These are phyloP conservation scores for Oxycera nigricornis DNA, from an alignment of 2,888 invertebrate species.

Conservation along the genomic window DNA sequence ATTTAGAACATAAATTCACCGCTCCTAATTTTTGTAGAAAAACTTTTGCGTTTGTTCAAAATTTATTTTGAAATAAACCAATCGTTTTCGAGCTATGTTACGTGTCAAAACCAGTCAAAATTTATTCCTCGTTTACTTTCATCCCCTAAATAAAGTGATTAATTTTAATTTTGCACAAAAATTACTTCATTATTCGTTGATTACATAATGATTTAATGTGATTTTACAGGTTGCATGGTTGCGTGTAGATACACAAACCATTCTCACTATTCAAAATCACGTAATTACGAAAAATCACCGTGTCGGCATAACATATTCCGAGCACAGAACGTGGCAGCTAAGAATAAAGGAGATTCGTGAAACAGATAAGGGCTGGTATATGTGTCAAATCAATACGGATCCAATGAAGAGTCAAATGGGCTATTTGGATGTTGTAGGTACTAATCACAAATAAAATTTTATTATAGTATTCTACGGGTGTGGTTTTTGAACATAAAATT, in stretches of 20 bases:
- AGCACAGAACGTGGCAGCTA: slow-evolving; percentile 82
- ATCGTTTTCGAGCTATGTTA: no score
- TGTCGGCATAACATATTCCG: slow-evolving; percentile 79
- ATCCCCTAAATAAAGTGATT: no score
- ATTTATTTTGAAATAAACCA: no score
- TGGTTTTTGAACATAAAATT: neutral
- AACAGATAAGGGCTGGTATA: slow-evolving; percentile 78
- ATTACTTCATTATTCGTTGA: slow-evolving; percentile 33
- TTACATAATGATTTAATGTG: slow-evolving; percentile 38
- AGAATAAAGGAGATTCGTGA: slow-evolving; percentile 81
- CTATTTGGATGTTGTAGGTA: slow-evolving; percentile 87
- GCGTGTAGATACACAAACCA: slow-evolving; percentile 80
- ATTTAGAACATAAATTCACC: no score
- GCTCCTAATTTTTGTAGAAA: no score
- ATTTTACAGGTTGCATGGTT: slow-evolving; percentile 61
- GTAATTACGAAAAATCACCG: slow-evolving; percentile 91
- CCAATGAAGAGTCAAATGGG: slow-evolving; percentile 75
- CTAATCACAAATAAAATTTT: slow-evolving; percentile 51
- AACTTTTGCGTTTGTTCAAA: no score
- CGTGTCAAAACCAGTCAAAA: no score
- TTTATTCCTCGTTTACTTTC: no score
- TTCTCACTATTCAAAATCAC: slow-evolving; percentile 85
- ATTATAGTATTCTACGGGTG: neutral
- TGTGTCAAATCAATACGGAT: slow-evolving; percentile 63
- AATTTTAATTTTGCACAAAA: no score